Base-by-base conservation (phyloP, 1,140 invertebrate species). In the Caenorhabditis brenneri region DNA sequence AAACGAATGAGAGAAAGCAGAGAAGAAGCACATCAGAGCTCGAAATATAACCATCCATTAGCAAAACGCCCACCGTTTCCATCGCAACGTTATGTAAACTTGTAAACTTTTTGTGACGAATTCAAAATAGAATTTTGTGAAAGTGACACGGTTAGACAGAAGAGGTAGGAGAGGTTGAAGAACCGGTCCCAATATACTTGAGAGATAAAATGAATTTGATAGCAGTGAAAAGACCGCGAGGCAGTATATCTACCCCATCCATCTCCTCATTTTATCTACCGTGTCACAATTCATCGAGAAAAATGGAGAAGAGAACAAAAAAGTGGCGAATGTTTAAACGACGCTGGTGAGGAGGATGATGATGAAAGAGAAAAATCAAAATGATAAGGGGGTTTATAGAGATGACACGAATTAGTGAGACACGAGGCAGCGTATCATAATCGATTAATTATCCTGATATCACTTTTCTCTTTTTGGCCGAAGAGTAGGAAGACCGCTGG, bases 401-500 rank as follows among this genome's bases (percentile, higher is more conserved):
- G 33, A 74, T 74, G 46, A 74, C 19, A 74, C 10, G 65, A 74
- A 74, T 24, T 27, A 42, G 10, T 15, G 33, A 74, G 65, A 31
- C n/a, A 74, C 19, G 31, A 65, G 58, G n/a, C 65, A 42, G 33
- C 12, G 65, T 74, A 74, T 74, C 65, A 74, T 74, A 74, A 74
- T 74, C 65, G 65, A 74, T 74, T 42, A 74, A 74, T 74, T 74
- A 74, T 74, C 65, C n/a, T 42, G 36, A 74, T 74, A 74, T 74
- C 36, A 74, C 65, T n/a, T 42, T 74, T 74, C n/a, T 42, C 39
- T 74, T 42, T 74, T 42, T 31, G 33, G 33, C 2, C 58, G n/a
- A 29, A 46, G 36, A 19, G 15, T 29, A 42, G 65, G 36, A 36
- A 33, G 65, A 46, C 65, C 65, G 36, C 9, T 74, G 65, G 6